These are phyloP conservation scores for Globia sparganii DNA, from an alignment of 2,888 invertebrate genomes.

Conservation along the genomic window DNA sequence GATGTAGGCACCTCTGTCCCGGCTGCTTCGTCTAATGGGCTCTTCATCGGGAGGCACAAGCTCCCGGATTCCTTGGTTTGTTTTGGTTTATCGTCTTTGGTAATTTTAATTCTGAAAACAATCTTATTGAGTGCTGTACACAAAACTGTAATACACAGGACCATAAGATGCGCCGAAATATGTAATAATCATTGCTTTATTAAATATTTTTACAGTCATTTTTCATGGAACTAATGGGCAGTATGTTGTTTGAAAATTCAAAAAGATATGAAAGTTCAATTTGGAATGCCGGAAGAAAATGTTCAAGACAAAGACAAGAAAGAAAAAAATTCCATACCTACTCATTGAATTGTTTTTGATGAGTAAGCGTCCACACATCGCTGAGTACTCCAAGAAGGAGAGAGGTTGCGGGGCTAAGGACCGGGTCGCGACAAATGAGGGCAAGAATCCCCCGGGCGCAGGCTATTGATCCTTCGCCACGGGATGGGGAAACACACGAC, in stretches of 20 bases:
- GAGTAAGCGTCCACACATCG: slow-evolving; percentile 13
- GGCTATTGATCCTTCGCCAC: slow-evolving; percentile 67
- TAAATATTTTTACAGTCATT: not conserved
- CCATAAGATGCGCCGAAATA: not conserved
- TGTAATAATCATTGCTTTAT: not conserved
- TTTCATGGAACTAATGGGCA: not conserved
- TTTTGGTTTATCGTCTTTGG: not conserved
- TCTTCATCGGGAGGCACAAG: slow-evolving; percentile 25
- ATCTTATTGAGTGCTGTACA: not conserved
- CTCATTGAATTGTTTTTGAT: slow-evolving; percentile 11
- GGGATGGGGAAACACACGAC: slow-evolving; percentile 46
- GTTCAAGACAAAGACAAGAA: not conserved
- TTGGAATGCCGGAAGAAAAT: not conserved
- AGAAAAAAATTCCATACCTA: not conserved
- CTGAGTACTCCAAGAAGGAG: slow-evolving; percentile 42
- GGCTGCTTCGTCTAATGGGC: slow-evolving; percentile 45
- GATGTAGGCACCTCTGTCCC: slow-evolving; percentile 68
- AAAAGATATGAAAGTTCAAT: not conserved
- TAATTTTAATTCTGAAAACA: not conserved
- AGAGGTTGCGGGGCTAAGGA: slow-evolving; percentile 70
- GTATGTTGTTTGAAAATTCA: not conserved
- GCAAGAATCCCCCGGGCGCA: slow-evolving; percentile 77
- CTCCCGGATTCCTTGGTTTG: not conserved
- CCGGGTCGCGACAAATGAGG: slow-evolving; percentile 78
- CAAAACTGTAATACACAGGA: not conserved